phyloP scores from a whole-genome alignment of 2,888 invertebrate genomes.

The Ischnus inquisitorius region DNA sequence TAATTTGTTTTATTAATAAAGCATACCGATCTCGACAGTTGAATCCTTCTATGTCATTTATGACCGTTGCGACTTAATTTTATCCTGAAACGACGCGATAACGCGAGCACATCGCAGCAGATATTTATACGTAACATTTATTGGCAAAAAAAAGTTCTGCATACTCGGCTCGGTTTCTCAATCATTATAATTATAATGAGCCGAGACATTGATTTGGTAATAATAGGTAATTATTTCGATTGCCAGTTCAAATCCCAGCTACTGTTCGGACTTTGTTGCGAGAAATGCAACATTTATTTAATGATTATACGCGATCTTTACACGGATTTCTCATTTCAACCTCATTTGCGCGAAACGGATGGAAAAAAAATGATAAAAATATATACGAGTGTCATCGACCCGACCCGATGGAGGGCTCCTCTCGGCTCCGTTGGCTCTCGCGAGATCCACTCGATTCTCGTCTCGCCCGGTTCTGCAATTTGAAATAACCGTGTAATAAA shows the following conservation, averaged over 20 bases:
- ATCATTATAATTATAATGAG: conserved; percentile 54
- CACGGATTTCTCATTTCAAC: neutral
- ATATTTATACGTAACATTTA: conserved; percentile 22
- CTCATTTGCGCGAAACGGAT: neutral
- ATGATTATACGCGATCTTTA: neutral
- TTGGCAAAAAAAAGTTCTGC: conserved; percentile 13
- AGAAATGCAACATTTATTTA: neutral
- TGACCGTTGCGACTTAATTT: conserved; percentile 26
- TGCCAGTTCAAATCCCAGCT: conserved; percentile 33
- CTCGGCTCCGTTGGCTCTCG: neutral
- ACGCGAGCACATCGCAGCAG: conserved; percentile 14
- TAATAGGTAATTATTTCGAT: conserved; percentile 73
- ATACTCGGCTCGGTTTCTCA: conserved; percentile 19
- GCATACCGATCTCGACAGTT: conserved; percentile 3
- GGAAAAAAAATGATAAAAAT: conserved; percentile 2
- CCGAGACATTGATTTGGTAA: conserved; percentile 70
- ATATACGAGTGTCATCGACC: conserved; percentile 51
- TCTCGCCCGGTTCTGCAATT: conserved; percentile 72
- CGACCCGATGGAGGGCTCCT: conserved; percentile 3
- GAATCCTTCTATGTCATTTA: conserved; percentile 23
- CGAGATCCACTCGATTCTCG: neutral
- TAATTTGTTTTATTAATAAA: conserved; percentile 18
- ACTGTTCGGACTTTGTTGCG: conserved; percentile 39
- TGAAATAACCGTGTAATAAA: conserved; percentile 79
- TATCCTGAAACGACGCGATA: conserved; percentile 2